Evolutionary conservation across 2,888 invertebrate genomes (phyloP), one percentile per base, ranked within the genome.

Genomic region (Agonopterix heracliana): DNA sequence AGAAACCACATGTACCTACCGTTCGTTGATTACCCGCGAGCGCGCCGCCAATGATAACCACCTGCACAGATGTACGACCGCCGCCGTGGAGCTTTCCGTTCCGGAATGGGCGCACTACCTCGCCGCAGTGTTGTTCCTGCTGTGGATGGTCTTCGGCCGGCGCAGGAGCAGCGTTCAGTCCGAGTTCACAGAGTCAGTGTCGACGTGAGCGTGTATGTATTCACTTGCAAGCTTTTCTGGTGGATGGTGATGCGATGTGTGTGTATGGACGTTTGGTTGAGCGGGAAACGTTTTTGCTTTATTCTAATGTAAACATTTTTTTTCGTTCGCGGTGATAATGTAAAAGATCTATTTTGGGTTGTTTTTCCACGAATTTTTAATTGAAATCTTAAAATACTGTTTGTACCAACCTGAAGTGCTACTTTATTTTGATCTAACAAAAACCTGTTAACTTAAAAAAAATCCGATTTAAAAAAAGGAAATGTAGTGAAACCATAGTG

Each of bases 71-170:
- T 87, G 88, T 58, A 86, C 85, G 43, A 86, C 87, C 46, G 85
- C 85, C 43, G 81, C 87, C 38, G 84, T 86, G 80, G 87, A 88
- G 60, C 65, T 85, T 57, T 72, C 84, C 38, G 64, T 87, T 50
- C 87, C 87, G 46, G 86, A 87, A 59, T 88, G 88, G 88, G 72
- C 73, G 54, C 88, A 88, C 71, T 88, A 81, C 74, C 60, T 79
- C 60, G 80, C 81, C 26, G 87, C 87, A 12, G 78, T 66, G 40
- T 61, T 86, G 50, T 88, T 88, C 66, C 70, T 87, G 48, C 66
- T 85, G 42, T 87, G 87, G 85, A 64, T 85, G 56, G 71, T 81
- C 45, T 66, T 81, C 53, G 81, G 86, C 46, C 64, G 87, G 34
- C 66, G 81, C 50, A 59, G 84, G 49, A 81, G 81, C 74, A 69